A percentile compares a stretch with the other conserved stretches of the same genome.
These are phyloP conservation scores for Syrrhaptes paradoxus DNA, from an alignment of 2,113 vertebrate genomes.

Conservation along the genomic window DNA sequence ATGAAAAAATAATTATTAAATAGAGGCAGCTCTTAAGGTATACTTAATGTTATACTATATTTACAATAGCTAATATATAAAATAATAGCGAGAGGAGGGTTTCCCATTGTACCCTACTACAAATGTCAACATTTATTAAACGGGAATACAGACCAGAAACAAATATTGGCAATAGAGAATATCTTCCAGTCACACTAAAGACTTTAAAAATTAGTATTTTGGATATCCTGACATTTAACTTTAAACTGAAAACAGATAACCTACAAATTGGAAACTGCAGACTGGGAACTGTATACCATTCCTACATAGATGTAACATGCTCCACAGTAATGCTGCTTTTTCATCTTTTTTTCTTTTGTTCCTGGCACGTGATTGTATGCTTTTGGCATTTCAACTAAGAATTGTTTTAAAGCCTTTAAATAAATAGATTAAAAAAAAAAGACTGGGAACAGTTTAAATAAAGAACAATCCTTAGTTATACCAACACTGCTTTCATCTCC, in stretches of 20 bases:
- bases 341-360: not conserved
- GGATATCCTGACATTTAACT: not conserved
- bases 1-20: not conserved
- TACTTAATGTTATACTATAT: not conserved
- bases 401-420: not conserved
- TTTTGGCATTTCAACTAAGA: not conserved
- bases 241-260: not conserved
- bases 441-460: not conserved
- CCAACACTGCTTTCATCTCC: not conserved
- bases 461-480: not conserved
- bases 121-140: not conserved
- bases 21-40: not conserved
- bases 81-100: not conserved
- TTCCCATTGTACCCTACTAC: not conserved
- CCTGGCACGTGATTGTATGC: not conserved
- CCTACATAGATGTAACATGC: not conserved
- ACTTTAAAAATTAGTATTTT: not conserved
- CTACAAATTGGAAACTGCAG: not conserved
- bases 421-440: not conserved
- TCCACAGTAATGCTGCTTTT: not conserved
- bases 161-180: not conserved
- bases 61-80: not conserved
- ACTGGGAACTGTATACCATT: not conserved
- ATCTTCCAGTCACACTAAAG: not conserved
- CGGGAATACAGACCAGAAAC: not conserved